A percentile compares a stretch with the other conserved stretches of the same genome.
Conservation (phyloP, 2,797 vertebrate species). For the Botia almorhae region DNA sequence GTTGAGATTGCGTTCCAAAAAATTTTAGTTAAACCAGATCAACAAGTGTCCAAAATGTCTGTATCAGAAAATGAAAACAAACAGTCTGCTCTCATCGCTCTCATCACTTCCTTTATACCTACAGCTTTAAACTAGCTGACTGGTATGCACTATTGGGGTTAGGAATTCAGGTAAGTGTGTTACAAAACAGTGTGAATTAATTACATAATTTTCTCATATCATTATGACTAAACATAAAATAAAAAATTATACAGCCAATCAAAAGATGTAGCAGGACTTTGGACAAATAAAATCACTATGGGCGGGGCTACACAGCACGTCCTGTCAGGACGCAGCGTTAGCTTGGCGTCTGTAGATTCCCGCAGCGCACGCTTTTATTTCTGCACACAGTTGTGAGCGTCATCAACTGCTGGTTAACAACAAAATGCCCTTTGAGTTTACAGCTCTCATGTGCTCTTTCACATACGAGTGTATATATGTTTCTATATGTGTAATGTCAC, state of each 20-base stretch:
- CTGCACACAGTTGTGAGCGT: conserved; percentile 1
- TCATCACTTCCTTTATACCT: not conserved
- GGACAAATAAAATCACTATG: not conserved
- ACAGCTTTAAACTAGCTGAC: not conserved
- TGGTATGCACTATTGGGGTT: not conserved
- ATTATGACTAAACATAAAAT: too few species aligned
- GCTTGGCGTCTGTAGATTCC: conserved; percentile 13
- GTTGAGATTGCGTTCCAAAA: not conserved
- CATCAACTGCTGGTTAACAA: conserved; percentile 41
- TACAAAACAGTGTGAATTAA: not conserved
- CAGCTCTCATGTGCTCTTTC: conserved; percentile 40
- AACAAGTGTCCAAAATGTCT: not conserved
- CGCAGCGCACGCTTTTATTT: conserved; percentile 12
- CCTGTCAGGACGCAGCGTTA: not conserved
- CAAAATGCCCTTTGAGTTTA: conserved; percentile 31
- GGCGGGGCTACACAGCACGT: not conserved
- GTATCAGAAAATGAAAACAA: not conserved
- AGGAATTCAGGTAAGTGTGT: not conserved
- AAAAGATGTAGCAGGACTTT: not conserved
- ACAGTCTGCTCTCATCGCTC: not conserved
- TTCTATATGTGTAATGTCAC: conserved; percentile 56
- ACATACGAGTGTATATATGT: conserved; percentile 42
- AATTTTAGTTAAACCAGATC: not conserved
- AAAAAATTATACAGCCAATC: not conserved
- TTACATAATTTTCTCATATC: not conserved